Conservation (phyloP, 2,797 vertebrate genomes). For the Pseudochirops cupreus region DNA sequence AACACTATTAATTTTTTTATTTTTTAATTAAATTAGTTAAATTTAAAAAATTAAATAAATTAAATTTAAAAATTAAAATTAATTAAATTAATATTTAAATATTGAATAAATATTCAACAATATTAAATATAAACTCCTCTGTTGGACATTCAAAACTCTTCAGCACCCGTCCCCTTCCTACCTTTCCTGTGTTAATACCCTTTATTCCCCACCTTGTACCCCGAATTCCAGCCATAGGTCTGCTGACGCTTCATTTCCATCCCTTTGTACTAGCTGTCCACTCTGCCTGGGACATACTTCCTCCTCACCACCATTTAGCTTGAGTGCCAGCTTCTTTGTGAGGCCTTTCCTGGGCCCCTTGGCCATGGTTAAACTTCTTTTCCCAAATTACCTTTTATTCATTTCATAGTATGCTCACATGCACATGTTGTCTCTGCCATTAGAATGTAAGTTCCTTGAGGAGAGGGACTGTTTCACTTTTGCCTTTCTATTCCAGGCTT, state of each 20-base stretch:
- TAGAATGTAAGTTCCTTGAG: background rate
- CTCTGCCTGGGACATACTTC: background rate
- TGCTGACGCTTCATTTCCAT: background rate
- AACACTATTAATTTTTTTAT: background rate
- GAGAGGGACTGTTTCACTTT: background rate
- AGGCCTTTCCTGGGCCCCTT: background rate
- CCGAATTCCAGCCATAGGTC: background rate
- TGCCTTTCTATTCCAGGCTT: background rate
- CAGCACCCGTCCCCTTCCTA: background rate
- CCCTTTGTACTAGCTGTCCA: background rate
- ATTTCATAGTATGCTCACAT: background rate
- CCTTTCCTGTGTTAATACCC: background rate
- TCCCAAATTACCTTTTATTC: background rate
- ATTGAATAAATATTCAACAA: no score
- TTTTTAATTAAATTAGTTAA: no score
- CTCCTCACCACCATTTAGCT: background rate
- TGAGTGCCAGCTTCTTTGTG: background rate
- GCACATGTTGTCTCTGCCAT: background rate
- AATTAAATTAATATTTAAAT: no score
- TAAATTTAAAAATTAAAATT: no score
- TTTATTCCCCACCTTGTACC: background rate
- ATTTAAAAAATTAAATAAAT: no score
- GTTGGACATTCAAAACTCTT: background rate
- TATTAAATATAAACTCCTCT: background rate
- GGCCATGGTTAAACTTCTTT: background rate